Evolutionary conservation across 2,113 vertebrate genomes (phyloP), one percentile per base, ranked within the genome.

Genomic region (Zootoca vivipara): DNA sequence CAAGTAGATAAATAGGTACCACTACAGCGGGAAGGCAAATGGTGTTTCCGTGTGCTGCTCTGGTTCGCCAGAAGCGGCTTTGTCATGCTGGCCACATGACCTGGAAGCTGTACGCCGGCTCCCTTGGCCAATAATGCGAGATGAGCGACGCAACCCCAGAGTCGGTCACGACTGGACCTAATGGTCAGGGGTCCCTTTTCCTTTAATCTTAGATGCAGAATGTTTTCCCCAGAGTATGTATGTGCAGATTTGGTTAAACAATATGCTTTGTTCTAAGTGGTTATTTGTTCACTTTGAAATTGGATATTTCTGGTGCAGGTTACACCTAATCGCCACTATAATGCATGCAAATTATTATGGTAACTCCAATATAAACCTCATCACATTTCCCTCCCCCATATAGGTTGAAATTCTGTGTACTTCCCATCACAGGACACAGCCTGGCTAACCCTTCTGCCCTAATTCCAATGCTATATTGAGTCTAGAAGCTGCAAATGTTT

Each of bases 281-380:
- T n/a, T 58, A n/a, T 30, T 74, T 85, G 3, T 38, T 26, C 6
- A 75, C 52, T 28, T 3, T 75, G 26, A 30, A 64, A 40, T 40
- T 20, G 13, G 28, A 9, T 62, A 5, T 85, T 75, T 42, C 33
- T 64, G 16, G 26, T 62, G 20, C 28, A 77, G 33, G 62, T 26
- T 38, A 65, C 7, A 82, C 5, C 35, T 24, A 65, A 15, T 9
- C 22, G 5, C 91, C 64, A 80, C 38, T 73, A 18, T 3, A 81
- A 33, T 46, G 20, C 65, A 92, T 73, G 12, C 67, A 64, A 90
- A 93, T 89, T 83, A 77, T 85, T 77, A 7, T 28, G 7, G 12
- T 30, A 42, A 35, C 16, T 28, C 26, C 52, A 62, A 26, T 33
- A 69, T 85, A 90, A 90, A 89, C 85, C 67, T 78, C 86, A 82